A percentile compares a stretch with the other conserved stretches of the same genome.
phyloP scores from a whole-genome alignment of 2,797 vertebrate species.

The Nannoperca obscura region DNA sequence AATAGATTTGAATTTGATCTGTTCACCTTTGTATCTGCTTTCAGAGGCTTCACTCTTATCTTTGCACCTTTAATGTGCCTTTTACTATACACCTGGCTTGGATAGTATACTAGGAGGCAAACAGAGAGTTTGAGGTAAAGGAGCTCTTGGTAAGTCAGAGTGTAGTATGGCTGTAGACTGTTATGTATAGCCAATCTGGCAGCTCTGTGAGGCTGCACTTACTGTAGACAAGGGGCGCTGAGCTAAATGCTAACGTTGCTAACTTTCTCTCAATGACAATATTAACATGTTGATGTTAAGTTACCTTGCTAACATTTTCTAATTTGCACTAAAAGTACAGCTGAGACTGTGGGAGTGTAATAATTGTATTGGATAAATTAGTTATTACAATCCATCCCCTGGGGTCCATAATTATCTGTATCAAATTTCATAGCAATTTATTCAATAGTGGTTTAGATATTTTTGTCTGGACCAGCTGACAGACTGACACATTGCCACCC shows the following conservation, averaged over 20 bases:
- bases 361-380: not conserved
- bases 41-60: conserved; percentile 24
- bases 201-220: not conserved
- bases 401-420: not conserved
- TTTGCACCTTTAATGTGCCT: conserved; percentile 34
- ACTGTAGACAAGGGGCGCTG: not conserved
- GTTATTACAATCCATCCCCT: not conserved
- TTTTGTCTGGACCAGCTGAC: not conserved
- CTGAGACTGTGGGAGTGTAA: not conserved
- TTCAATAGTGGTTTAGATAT: not conserved
- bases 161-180: not conserved
- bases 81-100: conserved; percentile 21
- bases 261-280: not conserved
- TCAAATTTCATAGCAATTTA: not conserved
- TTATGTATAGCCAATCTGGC: too few species aligned
- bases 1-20: conserved; percentile 27
- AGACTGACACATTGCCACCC: not conserved
- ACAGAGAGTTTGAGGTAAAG: conserved; percentile 10
- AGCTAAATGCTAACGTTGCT: conserved; percentile 2
- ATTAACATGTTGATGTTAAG: not conserved
- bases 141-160: conserved; percentile 17
- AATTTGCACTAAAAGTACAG: not conserved
- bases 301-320: not conserved
- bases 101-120: conserved; percentile 4
- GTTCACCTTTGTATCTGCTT: conserved; percentile 27